These are phyloP conservation scores for Parasteatoda tepidariorum DNA, from an alignment of 1,140 invertebrate genomes.

Conservation along the genomic window DNA sequence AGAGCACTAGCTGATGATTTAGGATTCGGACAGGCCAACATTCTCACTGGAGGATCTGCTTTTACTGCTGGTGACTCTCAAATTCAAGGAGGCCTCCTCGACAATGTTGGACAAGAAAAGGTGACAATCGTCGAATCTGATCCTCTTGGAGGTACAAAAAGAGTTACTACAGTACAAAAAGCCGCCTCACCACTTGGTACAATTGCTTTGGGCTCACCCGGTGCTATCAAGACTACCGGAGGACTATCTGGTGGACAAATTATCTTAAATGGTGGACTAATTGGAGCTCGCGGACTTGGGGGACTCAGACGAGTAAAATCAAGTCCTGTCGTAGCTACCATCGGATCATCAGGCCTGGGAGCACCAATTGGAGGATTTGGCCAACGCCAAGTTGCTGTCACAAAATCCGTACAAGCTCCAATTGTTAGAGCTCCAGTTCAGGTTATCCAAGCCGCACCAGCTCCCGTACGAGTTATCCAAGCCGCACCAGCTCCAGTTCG, in stretches of 20 bases:
- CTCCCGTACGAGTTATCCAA: neutral
- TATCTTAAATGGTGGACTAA: slow-evolving; percentile 22
- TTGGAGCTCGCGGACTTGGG: neutral
- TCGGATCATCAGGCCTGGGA: neutral
- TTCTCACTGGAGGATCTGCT: slow-evolving; percentile 28
- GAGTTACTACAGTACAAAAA: slow-evolving; percentile 6
- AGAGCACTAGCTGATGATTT: slow-evolving; percentile 10
- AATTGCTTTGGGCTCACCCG: slow-evolving; percentile 7
- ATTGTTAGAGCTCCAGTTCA: slow-evolving; percentile 9
- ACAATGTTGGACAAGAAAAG: slow-evolving; percentile 20
- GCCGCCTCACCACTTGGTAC: neutral
- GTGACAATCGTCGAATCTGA: slow-evolving; percentile 20
- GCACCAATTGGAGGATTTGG: slow-evolving; percentile 46
- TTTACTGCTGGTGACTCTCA: slow-evolving; percentile 47
- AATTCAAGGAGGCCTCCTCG: neutral
- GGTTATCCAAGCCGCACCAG: neutral
- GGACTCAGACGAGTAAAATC: slow-evolving; percentile 16
- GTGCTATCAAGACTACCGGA: slow-evolving; percentile 5
- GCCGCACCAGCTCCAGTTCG: neutral
- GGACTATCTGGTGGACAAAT: slow-evolving; percentile 44
- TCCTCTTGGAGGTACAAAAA: neutral
- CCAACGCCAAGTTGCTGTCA: slow-evolving; percentile 23
- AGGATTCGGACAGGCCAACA: slow-evolving; percentile 15
- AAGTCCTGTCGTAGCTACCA: neutral
- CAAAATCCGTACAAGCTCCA: neutral